Conservation (phyloP, 2,113 vertebrate species). For the Myrmecobius fasciatus region DNA sequence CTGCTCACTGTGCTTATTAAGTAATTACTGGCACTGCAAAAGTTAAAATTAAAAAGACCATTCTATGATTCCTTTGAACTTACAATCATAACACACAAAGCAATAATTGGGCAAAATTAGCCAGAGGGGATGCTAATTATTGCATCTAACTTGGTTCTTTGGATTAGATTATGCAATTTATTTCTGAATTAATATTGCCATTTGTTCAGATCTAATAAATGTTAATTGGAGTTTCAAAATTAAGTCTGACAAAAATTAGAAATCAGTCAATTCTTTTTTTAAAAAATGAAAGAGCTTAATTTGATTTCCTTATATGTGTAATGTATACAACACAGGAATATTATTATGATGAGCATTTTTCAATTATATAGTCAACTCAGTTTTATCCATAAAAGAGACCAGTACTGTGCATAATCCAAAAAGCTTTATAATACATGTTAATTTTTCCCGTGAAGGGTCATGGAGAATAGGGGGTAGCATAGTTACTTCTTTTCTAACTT, state of each 20-base stretch:
- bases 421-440: not conserved
- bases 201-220: conserved; percentile 15
- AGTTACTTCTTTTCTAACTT: not conserved
- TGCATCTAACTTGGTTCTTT: not conserved
- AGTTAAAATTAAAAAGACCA: conserved; percentile 31
- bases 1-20: conserved; percentile 2
- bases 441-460: not conserved
- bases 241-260: not conserved
- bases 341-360: not conserved
- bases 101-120: not conserved
- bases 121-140: not conserved
- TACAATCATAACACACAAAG: conserved; percentile 14
- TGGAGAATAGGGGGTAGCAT: not conserved
- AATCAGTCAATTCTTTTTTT: not conserved
- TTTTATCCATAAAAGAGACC: not conserved
- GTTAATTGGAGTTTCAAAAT: not conserved
- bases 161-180: not conserved
- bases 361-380: not conserved
- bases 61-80: conserved; percentile 26
- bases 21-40: not conserved
- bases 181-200: not conserved
- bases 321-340: not conserved
- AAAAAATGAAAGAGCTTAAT: not conserved
- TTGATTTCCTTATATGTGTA: not conserved
- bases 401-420: not conserved